A percentile compares a stretch with the other conserved stretches of the same genome.
Evolutionary conservation across 2,113 vertebrate species (phyloP).

Genomic region (Chinchilla lanigera): DNA sequence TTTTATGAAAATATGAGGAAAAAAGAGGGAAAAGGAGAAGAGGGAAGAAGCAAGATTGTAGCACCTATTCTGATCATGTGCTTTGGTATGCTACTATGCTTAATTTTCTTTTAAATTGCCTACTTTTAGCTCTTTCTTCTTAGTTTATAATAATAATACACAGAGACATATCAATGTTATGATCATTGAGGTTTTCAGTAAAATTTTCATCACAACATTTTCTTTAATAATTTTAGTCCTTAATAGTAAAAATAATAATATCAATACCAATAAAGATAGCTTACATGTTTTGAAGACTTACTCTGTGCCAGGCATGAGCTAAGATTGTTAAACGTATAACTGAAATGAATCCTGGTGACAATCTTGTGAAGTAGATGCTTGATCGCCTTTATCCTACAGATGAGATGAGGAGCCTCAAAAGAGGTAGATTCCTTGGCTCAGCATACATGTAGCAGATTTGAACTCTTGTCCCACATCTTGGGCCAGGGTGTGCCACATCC

Average conservation of each 20-base stretch:
- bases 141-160: not conserved
- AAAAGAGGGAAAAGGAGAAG: not conserved
- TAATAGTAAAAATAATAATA: not conserved
- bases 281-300: not conserved
- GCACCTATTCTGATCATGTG: not conserved
- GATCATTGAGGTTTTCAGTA: slow-evolving; percentile 28
- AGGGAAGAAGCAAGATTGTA: not conserved
- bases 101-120: not conserved
- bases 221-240: slow-evolving; percentile 23
- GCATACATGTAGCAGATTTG: not conserved
- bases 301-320: not conserved
- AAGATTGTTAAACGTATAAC: not conserved
- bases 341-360: not conserved
- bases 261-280: not conserved
- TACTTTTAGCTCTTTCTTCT: not conserved
- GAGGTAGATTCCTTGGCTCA: not conserved
- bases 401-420: not conserved
- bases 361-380: not conserved
- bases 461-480: not conserved
- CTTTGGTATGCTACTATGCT: not conserved
- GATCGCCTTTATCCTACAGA: not conserved
- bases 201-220: not conserved
- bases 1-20: not conserved
- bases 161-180: not conserved
- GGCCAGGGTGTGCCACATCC: not conserved